phyloP scores from a whole-genome alignment of 2,797 vertebrate genomes.

The Yasuhikotakia modesta region DNA sequence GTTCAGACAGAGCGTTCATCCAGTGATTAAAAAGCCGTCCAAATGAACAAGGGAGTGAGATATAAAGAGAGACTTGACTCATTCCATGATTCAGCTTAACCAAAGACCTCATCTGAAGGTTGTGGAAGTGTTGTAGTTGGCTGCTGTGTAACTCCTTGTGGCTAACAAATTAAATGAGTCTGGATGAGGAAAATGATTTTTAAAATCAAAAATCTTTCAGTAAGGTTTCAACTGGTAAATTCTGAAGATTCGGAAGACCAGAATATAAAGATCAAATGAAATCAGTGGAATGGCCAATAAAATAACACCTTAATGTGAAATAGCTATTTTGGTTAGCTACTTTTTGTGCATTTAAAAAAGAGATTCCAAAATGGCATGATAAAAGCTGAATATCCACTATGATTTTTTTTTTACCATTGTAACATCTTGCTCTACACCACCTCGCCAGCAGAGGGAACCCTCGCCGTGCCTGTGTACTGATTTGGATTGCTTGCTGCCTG shows the following conservation, averaged over 20 bases:
- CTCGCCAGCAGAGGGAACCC: too few relatives aligned
- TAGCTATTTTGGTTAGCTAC: neutral
- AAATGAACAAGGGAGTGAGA: conserved; percentile 5
- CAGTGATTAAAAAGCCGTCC: neutral
- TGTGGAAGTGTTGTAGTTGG: conserved; percentile 22
- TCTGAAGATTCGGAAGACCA: too few relatives aligned
- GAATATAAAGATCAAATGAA: neutral
- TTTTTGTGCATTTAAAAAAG: too few relatives aligned
- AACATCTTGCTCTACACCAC: too few relatives aligned
- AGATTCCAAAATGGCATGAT: neutral
- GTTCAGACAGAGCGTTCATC: too few relatives aligned
- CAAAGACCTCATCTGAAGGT: conserved; percentile 2
- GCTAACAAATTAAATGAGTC: conserved; percentile 2
- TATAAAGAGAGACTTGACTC: conserved; percentile 8
- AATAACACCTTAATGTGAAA: too few relatives aligned
- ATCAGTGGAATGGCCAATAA: neutral
- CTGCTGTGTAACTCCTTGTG: neutral
- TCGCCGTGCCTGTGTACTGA: too few relatives aligned
- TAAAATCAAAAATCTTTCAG: neutral
- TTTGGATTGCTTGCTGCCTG: too few relatives aligned
- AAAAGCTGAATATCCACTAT: neutral
- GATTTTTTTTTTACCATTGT: too few relatives aligned
- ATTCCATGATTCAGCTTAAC: conserved; percentile 44
- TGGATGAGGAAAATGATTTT: neutral
- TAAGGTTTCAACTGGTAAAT: too few relatives aligned